These are phyloP conservation scores for Strigops habroptila DNA, from an alignment of 2,113 vertebrate species.

Conservation along the genomic window DNA sequence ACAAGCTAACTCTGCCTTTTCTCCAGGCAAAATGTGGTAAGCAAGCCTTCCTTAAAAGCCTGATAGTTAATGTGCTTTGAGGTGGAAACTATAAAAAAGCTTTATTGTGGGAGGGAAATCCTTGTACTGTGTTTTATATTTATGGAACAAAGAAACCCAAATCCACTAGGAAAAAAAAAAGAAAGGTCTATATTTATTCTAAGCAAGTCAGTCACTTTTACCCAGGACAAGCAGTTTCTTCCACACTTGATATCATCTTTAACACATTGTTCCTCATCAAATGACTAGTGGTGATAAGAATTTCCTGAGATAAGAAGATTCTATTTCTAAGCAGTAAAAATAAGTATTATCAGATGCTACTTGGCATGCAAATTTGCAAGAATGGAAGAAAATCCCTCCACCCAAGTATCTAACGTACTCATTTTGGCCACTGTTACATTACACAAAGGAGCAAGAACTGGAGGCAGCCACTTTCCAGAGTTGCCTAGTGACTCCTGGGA, in stretches of 20 bases:
- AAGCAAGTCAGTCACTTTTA: slow-evolving; percentile 19
- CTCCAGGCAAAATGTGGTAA: slow-evolving; percentile 11
- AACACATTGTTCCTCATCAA: slow-evolving; percentile 61
- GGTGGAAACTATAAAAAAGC: slow-evolving; percentile 21
- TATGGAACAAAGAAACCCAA: slow-evolving; percentile 24
- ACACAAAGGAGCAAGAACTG: background rate
- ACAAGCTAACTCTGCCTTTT: background rate
- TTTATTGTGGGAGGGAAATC: background rate
- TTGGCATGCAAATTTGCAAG: slow-evolving; percentile 46
- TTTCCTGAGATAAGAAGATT: slow-evolving; percentile 55
- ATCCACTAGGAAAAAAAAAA: background rate
- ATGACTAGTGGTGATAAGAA: slow-evolving; percentile 39
- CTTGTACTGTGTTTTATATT: background rate
- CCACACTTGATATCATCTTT: slow-evolving; percentile 36
- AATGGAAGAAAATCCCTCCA: slow-evolving; percentile 34
- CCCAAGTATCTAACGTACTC: background rate
- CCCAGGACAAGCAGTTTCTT: slow-evolving; percentile 36
- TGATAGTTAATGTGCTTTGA: slow-evolving; percentile 31
- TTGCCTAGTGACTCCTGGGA: background rate
- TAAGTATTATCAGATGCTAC: slow-evolving; percentile 53
- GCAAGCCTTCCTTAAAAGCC: slow-evolving; percentile 31
- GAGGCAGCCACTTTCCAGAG: background rate
- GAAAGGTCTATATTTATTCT: background rate
- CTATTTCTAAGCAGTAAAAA: slow-evolving; percentile 35
- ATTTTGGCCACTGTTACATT: background rate